These are phyloP conservation scores for Stictonetta naevosa DNA, from an alignment of 2,113 vertebrate species.

Conservation along the genomic window DNA sequence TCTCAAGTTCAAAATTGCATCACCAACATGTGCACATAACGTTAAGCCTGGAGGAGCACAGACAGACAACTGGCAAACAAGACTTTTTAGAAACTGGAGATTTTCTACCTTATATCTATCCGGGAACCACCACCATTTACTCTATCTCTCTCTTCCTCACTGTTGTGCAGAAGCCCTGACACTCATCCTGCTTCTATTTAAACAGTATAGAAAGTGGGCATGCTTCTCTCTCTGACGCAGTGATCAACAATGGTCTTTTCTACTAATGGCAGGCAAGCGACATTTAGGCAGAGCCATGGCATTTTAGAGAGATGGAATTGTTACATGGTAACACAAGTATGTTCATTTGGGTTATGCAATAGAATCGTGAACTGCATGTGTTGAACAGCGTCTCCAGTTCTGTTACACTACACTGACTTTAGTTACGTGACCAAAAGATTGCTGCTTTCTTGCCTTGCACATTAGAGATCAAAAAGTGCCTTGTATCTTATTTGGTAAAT, in stretches of 20 bases:
- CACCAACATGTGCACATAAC: not conserved
- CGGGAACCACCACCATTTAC: not conserved
- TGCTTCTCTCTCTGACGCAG: fast-evolving
- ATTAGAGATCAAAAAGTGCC: not conserved
- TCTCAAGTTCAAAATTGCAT: not conserved
- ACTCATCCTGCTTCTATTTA: fast-evolving
- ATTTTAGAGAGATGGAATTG: not conserved
- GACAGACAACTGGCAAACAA: not conserved
- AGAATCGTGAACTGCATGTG: not conserved
- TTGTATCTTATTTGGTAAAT: not conserved
- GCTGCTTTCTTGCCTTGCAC: not conserved
- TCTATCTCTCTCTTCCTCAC: not conserved
- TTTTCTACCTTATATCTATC: not conserved
- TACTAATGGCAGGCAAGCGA: not conserved
- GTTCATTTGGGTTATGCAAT: not conserved
- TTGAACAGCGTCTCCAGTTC: not conserved
- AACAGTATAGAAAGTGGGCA: fast-evolving
- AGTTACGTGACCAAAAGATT: not conserved
- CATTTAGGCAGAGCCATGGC: not conserved
- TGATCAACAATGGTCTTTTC: not conserved
- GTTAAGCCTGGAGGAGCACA: not conserved
- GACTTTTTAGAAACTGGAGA: not conserved
- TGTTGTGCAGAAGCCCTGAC: not conserved
- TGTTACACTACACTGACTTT: not conserved
- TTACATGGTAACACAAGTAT: not conserved